Evolutionary conservation across 2,113 vertebrate genomes (phyloP).

Genomic region (Leucopternis melanops): DNA sequence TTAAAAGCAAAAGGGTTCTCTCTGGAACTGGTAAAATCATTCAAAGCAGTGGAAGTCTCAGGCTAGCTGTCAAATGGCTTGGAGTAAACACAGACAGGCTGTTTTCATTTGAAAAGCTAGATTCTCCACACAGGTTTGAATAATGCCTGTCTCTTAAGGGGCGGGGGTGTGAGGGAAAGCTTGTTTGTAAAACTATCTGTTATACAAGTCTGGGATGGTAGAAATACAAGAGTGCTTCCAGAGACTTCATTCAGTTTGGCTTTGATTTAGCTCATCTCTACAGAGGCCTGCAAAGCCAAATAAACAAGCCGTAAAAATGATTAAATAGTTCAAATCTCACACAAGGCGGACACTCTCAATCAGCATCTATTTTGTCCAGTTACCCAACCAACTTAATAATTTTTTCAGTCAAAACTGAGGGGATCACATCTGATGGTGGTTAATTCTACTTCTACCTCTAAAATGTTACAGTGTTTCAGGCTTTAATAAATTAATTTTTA

Average conservation of each 20-base stretch:
- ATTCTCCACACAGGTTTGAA: not conserved
- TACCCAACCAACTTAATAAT: not conserved
- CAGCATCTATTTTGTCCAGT: not conserved
- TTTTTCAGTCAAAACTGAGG: not conserved
- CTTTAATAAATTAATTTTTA: not conserved
- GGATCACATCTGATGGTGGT: not conserved
- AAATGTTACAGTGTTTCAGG: not conserved
- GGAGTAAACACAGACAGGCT: not conserved
- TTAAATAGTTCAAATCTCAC: not conserved
- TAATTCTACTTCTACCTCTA: not conserved
- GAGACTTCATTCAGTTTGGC: not conserved
- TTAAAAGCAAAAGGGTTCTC: not conserved
- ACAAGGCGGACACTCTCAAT: not conserved
- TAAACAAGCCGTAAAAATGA: not conserved
- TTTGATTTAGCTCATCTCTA: not conserved
- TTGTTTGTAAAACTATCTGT: not conserved
- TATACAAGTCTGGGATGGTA: not conserved
- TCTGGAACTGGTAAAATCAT: not conserved
- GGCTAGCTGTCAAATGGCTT: not conserved
- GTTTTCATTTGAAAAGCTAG: not conserved
- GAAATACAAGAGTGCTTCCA: not conserved
- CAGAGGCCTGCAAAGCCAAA: not conserved
- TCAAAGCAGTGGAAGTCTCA: not conserved
- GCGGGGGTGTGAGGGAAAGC: accelerated
- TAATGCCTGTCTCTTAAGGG: not conserved